Conservation (phyloP, 2,888 invertebrate species). For the Caenorhabditis uteleia region DNA sequence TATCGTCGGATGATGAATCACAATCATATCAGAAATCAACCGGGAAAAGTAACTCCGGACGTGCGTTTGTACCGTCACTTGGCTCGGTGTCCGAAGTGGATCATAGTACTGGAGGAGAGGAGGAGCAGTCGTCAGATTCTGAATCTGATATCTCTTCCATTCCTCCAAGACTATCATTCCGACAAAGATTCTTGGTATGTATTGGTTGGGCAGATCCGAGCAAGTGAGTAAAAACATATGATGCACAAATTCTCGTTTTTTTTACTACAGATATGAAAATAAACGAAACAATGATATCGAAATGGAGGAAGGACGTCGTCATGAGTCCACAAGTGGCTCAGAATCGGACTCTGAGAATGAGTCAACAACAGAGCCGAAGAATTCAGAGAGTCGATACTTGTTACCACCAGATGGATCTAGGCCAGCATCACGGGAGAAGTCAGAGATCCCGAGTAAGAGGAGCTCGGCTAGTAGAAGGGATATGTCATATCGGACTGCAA, state of each 20-base stretch:
- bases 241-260: slow-evolving; percentile 4
- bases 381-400: slow-evolving; percentile 40
- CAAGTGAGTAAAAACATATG: slow-evolving; percentile 29
- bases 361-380: slow-evolving; percentile 19
- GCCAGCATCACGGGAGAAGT: slow-evolving; percentile 37
- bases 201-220: slow-evolving; percentile 61
- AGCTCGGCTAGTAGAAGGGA: slow-evolving; percentile 32
- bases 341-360: slow-evolving; percentile 40
- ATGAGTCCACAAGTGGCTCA: slow-evolving; percentile 16
- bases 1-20: slow-evolving; percentile 44
- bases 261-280: not conserved
- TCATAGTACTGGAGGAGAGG: slow-evolving; percentile 50
- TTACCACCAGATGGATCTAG: slow-evolving; percentile 32
- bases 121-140: slow-evolving; percentile 39
- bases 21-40: slow-evolving; percentile 26
- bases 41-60: slow-evolving; percentile 33
- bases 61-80: slow-evolving; percentile 53
- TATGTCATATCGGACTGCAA: slow-evolving; percentile 36
- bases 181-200: slow-evolving; percentile 60
- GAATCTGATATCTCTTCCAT: slow-evolving; percentile 14
- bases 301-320: slow-evolving; percentile 36
- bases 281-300: slow-evolving; percentile 20
- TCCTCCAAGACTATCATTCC: slow-evolving; percentile 47
- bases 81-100: slow-evolving; percentile 57
- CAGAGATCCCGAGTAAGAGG: slow-evolving; percentile 29